phyloP scores from a whole-genome alignment of 2,888 invertebrate genomes.

The Oxystoma pomonae region DNA sequence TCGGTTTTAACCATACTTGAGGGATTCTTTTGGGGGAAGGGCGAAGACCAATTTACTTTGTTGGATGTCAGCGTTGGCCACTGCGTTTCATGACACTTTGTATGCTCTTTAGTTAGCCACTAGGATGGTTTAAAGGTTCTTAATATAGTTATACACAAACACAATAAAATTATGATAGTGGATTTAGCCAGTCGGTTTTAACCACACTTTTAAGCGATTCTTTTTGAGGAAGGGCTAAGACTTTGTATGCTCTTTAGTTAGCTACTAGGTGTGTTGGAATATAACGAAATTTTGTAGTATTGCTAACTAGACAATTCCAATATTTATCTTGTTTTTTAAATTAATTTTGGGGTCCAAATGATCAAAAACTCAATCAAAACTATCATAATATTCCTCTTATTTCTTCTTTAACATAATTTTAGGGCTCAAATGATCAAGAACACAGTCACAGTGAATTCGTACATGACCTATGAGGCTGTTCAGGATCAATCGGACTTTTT shows the following conservation, averaged over 20 bases:
- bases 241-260: slow-evolving; percentile 64
- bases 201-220: slow-evolving; percentile 69
- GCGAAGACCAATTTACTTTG: slow-evolving; percentile 70
- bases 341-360: too few species aligned
- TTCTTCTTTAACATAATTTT: too few species aligned
- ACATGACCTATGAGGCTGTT: slow-evolving; percentile 38
- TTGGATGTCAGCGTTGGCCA: slow-evolving; percentile 66
- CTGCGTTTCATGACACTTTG: slow-evolving; percentile 64
- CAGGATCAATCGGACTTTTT: slow-evolving; percentile 52
- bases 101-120: slow-evolving; percentile 62
- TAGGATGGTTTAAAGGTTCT: background rate
- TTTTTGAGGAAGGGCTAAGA: slow-evolving; percentile 72
- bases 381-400: too few species aligned
- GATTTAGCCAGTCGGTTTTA: slow-evolving; percentile 64
- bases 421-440: slow-evolving; percentile 67
- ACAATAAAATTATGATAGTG: too few species aligned
- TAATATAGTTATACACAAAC: too few species aligned
- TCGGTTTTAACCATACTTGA: slow-evolving; percentile 64
- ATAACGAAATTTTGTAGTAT: too few species aligned
- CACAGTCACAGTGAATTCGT: slow-evolving; percentile 67
- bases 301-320: too few species aligned
- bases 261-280: slow-evolving; percentile 39
- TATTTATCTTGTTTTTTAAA: too few species aligned
- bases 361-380: too few species aligned
- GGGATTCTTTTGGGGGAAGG: slow-evolving; percentile 73